Percentiles rank a stretch among this genome's conserved stretches.
phyloP scores from a whole-genome alignment of 2,888 invertebrate species.

The Drosophila nigricruria region DNA sequence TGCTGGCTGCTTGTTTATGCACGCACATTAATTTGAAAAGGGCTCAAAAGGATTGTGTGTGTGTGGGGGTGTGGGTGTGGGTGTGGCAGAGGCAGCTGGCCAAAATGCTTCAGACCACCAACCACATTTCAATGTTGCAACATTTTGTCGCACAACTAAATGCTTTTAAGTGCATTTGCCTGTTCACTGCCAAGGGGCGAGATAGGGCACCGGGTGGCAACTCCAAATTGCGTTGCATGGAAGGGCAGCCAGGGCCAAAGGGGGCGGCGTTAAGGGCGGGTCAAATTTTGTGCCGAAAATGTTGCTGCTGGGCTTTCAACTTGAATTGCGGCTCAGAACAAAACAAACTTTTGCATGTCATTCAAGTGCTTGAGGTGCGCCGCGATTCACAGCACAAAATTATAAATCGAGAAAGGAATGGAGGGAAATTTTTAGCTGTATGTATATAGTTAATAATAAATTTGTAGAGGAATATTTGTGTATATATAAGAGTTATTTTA shows the following conservation, averaged over 20 bases:
- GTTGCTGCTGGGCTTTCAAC: constrained; percentile 27
- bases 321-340: constrained; percentile 21
- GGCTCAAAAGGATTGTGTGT: constrained; percentile 20
- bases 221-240: background rate
- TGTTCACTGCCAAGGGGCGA: constrained; percentile 33
- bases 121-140: constrained; percentile 75
- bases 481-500: background rate
- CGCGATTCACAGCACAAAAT: constrained; percentile 2
- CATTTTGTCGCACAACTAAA: constrained; percentile 77
- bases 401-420: background rate
- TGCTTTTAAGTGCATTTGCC: constrained; percentile 79
- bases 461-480: background rate
- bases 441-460: background rate
- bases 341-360: constrained; percentile 33
- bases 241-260: background rate
- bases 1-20: constrained; percentile 66
- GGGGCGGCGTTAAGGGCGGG: background rate
- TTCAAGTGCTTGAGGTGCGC: constrained; percentile 46
- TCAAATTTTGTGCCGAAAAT: constrained; percentile 39
- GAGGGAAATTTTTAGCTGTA: too few relatives aligned
- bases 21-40: constrained; percentile 78
- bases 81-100: constrained; percentile 5
- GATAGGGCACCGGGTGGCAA: background rate
- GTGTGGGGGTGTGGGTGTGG: background rate
- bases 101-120: constrained; percentile 45